These are phyloP conservation scores for Mycetomoellerius zeteki DNA, from an alignment of 1,140 invertebrate genomes.

Conservation along the genomic window DNA sequence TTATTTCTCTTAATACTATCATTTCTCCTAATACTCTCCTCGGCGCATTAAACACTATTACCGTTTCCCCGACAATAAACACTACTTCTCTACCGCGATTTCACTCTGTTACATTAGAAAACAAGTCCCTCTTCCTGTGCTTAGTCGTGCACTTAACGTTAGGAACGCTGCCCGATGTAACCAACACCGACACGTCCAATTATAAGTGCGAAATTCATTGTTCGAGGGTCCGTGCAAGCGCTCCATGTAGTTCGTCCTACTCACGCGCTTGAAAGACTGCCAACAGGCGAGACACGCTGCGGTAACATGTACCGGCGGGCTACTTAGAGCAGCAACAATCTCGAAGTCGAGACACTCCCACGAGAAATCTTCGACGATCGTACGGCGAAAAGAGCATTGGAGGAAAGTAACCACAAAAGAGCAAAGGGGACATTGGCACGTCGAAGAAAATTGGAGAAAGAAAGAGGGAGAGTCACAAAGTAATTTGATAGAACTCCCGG, in stretches of 20 bases:
- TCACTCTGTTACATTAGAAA: constrained; percentile 51
- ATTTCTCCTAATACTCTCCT: constrained; percentile 40
- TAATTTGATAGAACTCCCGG: constrained; percentile 31
- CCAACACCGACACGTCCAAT: constrained; percentile 82
- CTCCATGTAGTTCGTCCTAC: constrained; percentile 45
- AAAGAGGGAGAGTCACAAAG: neutral
- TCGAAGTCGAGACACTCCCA: constrained; percentile 75
- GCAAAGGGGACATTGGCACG: constrained; percentile 41
- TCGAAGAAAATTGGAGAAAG: constrained; percentile 2
- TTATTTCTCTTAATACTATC: constrained; percentile 6
- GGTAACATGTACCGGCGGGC: constrained; percentile 72
- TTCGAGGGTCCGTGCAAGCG: constrained; percentile 67
- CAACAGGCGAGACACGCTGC: constrained; percentile 75
- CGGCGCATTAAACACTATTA: constrained; percentile 60
- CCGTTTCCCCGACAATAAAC: constrained; percentile 36
- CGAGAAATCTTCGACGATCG: constrained; percentile 74
- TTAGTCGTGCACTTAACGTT: constrained; percentile 80
- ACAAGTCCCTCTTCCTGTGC: constrained; percentile 60
- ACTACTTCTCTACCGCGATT: constrained; percentile 36
- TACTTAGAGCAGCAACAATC: constrained; percentile 80
- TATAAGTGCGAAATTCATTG: constrained; percentile 85
- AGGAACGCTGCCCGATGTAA: constrained; percentile 77
- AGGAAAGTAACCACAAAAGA: constrained; percentile 66
- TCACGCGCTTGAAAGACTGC: constrained; percentile 80
- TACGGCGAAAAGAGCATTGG: constrained; percentile 63